These are phyloP conservation scores for Sarcoramphus papa DNA, from an alignment of 2,797 vertebrate genomes.

Conservation along the genomic window DNA sequence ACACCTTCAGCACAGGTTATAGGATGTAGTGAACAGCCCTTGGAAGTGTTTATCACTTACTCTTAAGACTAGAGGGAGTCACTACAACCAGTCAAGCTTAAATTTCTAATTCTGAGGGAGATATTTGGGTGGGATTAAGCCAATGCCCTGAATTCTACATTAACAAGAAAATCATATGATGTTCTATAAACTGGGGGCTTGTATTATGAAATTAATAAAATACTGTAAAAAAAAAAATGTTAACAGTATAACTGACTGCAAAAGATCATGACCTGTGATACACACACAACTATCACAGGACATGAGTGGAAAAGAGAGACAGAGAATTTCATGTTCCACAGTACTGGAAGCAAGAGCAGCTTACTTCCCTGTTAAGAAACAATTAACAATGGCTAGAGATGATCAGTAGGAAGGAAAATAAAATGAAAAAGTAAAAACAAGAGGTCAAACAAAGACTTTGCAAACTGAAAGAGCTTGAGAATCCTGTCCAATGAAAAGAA, in stretches of 20 bases:
- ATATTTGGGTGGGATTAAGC: background rate
- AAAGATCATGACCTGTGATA: background rate
- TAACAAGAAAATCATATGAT: rapidly evolving
- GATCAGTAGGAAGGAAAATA: background rate
- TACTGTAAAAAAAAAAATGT: background rate
- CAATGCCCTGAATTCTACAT: background rate
- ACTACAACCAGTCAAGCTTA: background rate
- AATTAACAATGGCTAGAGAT: background rate
- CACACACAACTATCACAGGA: background rate
- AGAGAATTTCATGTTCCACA: background rate
- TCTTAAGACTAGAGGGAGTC: background rate
- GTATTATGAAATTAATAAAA: background rate
- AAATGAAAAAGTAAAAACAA: background rate
- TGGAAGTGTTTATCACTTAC: background rate
- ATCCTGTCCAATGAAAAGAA: background rate
- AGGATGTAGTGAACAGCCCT: background rate
- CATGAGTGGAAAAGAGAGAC: rapidly evolving
- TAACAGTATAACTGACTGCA: background rate
- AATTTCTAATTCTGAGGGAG: background rate
- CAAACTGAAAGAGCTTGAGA: background rate
- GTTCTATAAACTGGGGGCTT: background rate
- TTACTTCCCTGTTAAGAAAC: background rate
- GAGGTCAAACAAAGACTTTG: background rate
- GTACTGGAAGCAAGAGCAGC: rapidly evolving
- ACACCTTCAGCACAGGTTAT: background rate